Evolutionary conservation across 2,797 vertebrate genomes (phyloP).

Genomic region (Acanthurus leucopareius): DNA sequence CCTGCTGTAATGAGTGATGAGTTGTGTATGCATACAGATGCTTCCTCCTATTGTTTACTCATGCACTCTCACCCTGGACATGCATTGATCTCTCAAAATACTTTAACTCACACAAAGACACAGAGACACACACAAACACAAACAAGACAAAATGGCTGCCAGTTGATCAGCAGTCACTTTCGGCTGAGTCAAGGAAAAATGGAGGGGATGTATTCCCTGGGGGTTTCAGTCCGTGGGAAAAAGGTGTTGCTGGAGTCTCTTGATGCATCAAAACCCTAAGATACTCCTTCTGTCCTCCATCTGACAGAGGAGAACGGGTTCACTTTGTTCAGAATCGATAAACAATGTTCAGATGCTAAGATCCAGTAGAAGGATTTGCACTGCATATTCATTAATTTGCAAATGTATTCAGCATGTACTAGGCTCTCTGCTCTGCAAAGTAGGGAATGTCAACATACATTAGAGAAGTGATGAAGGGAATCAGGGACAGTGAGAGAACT

Average conservation of each 20-base stretch:
- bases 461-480: no score
- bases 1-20: no score
- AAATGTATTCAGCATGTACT: conserved; percentile 12
- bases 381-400: conserved; percentile 15
- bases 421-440: background rate
- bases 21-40: no score
- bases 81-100: conserved; percentile 4
- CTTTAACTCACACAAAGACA: background rate
- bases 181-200: conserved; percentile 26
- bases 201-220: background rate
- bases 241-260: background rate
- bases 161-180: conserved; percentile 9
- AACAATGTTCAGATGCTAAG: conserved; percentile 14
- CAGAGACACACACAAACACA: conserved; percentile 2
- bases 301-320: conserved; percentile 11
- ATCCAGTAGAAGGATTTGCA: no score
- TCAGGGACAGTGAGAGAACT: no score
- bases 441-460: background rate
- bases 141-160: background rate
- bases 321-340: conserved; percentile 40
- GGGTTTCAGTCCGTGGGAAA: conserved; percentile 48
- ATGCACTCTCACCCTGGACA: conserved; percentile 20
- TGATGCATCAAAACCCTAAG: conserved; percentile 1
- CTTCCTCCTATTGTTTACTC: background rate
- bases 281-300: conserved; percentile 11